Percentiles rank a stretch among this genome's conserved stretches.
Evolutionary conservation across 2,797 vertebrate species (phyloP).

Genomic region (Streptopelia turtur): DNA sequence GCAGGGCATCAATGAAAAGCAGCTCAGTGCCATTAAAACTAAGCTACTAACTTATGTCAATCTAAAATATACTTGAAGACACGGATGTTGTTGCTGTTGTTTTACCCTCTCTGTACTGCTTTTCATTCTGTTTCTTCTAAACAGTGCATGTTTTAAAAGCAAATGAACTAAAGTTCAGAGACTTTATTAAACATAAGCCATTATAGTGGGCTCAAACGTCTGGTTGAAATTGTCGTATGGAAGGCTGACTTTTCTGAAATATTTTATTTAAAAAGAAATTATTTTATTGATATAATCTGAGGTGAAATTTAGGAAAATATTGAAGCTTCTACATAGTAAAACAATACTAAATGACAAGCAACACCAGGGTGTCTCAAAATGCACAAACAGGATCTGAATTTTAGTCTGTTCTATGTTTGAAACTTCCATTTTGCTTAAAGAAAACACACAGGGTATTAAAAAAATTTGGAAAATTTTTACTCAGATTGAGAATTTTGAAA

Average conservation of each 20-base stretch:
- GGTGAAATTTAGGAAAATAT: not conserved
- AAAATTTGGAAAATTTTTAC: not conserved
- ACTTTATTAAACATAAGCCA: not conserved
- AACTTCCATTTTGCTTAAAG: not conserved
- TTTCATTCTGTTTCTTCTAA: not conserved
- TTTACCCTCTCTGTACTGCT: not conserved
- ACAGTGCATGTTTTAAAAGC: not conserved
- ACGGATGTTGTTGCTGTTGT: not conserved
- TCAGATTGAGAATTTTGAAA: not conserved
- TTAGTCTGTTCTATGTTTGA: not conserved
- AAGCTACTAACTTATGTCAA: slow-evolving; percentile 8
- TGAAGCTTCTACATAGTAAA: not conserved
- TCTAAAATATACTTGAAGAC: not conserved
- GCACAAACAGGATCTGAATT: not conserved
- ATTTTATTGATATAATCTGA: not conserved
- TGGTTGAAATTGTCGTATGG: not conserved
- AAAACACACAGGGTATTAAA: not conserved
- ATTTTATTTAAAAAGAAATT: not conserved
- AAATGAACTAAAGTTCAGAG: not conserved
- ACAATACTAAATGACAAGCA: not conserved
- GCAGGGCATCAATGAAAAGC: slow-evolving; percentile 41
- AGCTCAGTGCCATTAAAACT: slow-evolving; percentile 46
- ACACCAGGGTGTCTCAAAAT: not conserved
- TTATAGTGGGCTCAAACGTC: not conserved
- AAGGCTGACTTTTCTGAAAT: not conserved